Evolutionary conservation across 2,888 invertebrate species (phyloP).

Genomic region (Nezara viridula): DNA sequence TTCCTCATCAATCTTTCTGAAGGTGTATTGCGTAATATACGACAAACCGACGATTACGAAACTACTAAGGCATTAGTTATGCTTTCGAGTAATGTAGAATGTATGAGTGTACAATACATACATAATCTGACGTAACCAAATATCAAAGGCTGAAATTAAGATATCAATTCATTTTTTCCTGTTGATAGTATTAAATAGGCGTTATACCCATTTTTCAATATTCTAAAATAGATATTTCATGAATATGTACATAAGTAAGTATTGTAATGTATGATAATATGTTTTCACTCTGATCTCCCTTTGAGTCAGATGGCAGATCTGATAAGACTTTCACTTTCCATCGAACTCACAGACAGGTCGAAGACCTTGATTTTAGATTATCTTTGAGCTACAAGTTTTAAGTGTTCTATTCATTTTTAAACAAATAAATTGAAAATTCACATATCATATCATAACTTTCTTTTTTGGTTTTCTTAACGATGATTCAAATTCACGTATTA

Average conservation of each 20-base stretch:
- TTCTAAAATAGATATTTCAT: neutral
- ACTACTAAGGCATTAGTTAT: neutral
- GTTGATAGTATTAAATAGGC: neutral
- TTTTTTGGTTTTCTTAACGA: no score
- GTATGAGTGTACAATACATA: neutral
- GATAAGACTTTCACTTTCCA: constrained; percentile 9
- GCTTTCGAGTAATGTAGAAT: neutral
- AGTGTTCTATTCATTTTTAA: neutral
- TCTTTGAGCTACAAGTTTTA: neutral
- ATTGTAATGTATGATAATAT: neutral
- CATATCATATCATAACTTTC: no score
- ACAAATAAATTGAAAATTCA: neutral
- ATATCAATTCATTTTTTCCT: neutral
- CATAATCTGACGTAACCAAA: neutral
- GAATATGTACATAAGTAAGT: neutral
- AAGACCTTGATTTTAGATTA: neutral
- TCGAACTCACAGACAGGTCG: neutral
- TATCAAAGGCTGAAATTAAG: neutral
- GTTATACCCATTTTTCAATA: neutral
- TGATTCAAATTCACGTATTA: no score
- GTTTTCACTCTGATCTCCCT: neutral
- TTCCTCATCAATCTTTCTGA: neutral
- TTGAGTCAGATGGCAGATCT: neutral
- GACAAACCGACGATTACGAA: neutral
- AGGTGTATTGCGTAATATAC: neutral